Percentiles rank a stretch among this genome's conserved stretches.
phyloP scores from a whole-genome alignment of 2,113 vertebrate genomes.

The Sinosuthora webbiana region DNA sequence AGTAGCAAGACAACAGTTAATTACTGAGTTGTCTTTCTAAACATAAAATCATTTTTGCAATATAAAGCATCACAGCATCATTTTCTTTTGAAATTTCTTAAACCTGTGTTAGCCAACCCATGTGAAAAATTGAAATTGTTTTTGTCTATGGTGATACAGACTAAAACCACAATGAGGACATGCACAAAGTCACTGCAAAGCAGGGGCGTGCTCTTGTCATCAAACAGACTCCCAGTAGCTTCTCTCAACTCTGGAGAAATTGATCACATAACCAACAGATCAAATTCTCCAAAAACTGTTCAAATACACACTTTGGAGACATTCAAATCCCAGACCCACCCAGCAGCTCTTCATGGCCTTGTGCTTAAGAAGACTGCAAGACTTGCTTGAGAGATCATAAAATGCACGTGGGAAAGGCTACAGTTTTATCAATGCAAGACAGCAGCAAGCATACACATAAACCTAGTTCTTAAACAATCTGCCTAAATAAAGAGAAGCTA shows the following conservation, averaged over 20 bases:
- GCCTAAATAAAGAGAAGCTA: background rate
- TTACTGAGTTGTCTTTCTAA: background rate
- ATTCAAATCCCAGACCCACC: background rate
- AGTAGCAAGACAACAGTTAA: background rate
- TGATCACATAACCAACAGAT: background rate
- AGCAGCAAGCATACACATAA: background rate
- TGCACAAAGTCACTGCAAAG: background rate
- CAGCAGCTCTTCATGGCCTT: background rate
- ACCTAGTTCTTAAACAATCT: background rate
- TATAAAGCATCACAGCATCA: background rate
- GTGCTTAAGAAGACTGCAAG: background rate
- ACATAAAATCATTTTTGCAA: background rate
- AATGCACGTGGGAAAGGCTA: rapidly evolving
- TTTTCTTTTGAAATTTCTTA: background rate
- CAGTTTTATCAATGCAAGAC: background rate
- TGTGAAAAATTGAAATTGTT: background rate
- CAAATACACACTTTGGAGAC: background rate
- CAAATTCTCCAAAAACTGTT: background rate
- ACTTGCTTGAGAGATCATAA: background rate
- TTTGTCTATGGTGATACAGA: background rate
- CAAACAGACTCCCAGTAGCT: background rate
- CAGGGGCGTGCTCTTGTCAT: background rate
- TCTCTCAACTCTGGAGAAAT: background rate
- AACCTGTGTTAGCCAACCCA: background rate
- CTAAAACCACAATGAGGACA: background rate